Base-by-base conservation (phyloP, 2,113 vertebrate species). In the Apteryx owenii region DNA sequence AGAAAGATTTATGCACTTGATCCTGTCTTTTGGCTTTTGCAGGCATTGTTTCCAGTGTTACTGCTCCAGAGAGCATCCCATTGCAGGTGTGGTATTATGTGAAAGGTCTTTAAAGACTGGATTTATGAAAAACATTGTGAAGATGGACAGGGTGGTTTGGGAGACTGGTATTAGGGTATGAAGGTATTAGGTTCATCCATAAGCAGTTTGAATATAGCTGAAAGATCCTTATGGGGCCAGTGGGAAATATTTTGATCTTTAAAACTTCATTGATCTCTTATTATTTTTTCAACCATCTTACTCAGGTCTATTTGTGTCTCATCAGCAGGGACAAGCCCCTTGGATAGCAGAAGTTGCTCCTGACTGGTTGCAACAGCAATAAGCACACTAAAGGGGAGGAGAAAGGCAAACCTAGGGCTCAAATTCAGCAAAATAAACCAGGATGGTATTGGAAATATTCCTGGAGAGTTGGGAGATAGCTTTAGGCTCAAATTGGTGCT, bases 11-110 rank as follows among this genome's bases (percentile, higher is more conserved):
- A 98, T 92, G 98, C 98, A 29, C 97, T 99, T n/a, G 99, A 99
- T 88, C 98, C 98, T 3, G 98, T 98, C 88, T 99, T 98, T 98
- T 99, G 98, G 98, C 98, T 38, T 99, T 99, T 98, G 98, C 98
- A 98, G 98, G 98, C 99, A 98, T 48, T 76, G 9, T 62, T 88
- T 40, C 17, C 71, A 36, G 22, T 28, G 38, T 40, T 88, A 48
- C 6, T 82, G 42, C 20, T 90, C 48, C 48, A 38, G 50, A 61
- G 4, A n/a, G n/a, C 2, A 4, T 80, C 87, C 15, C 3, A 1
- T 44, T 89, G 36, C 36, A 66, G 26, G 21, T 75, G 62, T 36
- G 19, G 9, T 3, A 6, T 88, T 90, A 71, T 3, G 3, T n/a
- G 76, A 64, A 61, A 88, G 48, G 36, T 22, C 25, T 82, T 86